phyloP scores from a whole-genome alignment of 2,888 invertebrate genomes.

The Ceraclea dissimilis region DNA sequence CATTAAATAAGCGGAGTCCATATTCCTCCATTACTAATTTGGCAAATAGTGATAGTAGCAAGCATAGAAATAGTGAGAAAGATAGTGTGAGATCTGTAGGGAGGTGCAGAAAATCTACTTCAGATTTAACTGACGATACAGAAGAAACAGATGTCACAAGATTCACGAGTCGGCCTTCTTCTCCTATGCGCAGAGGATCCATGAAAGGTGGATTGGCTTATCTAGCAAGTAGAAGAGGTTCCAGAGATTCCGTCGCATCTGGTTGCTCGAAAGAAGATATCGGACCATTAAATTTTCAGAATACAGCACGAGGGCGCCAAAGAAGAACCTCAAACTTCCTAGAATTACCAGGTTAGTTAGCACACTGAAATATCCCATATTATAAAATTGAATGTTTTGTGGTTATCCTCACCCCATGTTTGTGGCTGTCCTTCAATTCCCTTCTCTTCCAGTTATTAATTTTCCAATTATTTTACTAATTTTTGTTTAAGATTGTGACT shows the following conservation, averaged over 20 bases:
- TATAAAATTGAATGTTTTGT: neutral
- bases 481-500: too few species aligned
- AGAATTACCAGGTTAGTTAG: constrained; percentile 70
- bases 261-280: constrained; percentile 66
- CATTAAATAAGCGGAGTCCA: constrained; percentile 43
- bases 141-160: constrained; percentile 53
- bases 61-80: constrained; percentile 43
- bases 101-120: constrained; percentile 66
- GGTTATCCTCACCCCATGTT: too few species aligned
- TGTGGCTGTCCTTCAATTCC: too few species aligned
- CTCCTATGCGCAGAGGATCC: constrained; percentile 61
- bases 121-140: constrained; percentile 63
- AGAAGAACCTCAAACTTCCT: constrained; percentile 80
- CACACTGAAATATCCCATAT: too few species aligned
- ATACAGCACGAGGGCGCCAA: constrained; percentile 68
- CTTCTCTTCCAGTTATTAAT: too few species aligned
- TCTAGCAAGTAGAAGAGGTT: constrained; percentile 79
- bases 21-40: constrained; percentile 44
- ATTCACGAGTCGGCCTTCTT: constrained; percentile 56
- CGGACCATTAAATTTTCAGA: constrained; percentile 72
- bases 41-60: constrained; percentile 38
- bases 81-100: constrained; percentile 38
- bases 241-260: constrained; percentile 67
- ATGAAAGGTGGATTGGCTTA: constrained; percentile 67
- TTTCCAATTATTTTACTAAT: too few species aligned